phyloP scores from a whole-genome alignment of 2,797 vertebrate species.

The Pteronotus mesoamericanus region DNA sequence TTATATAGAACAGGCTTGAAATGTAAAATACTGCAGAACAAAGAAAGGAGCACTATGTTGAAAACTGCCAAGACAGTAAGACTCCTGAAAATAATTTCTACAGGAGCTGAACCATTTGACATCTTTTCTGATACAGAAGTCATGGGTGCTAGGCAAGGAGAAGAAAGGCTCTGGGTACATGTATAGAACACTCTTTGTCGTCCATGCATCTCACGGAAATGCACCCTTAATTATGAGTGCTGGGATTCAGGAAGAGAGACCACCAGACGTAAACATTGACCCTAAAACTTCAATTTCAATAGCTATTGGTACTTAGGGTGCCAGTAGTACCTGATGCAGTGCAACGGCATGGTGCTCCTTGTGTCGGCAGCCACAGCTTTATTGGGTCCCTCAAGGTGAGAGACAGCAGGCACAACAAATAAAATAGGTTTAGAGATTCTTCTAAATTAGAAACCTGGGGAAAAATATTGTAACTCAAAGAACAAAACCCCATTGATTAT shows the following conservation, averaged over 20 bases:
- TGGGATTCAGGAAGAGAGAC: neutral
- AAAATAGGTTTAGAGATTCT: neutral
- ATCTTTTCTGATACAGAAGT: neutral
- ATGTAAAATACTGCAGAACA: neutral
- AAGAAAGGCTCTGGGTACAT: neutral
- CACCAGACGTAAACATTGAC: neutral
- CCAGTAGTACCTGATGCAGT: neutral
- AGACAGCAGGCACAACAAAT: neutral
- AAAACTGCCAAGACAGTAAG: neutral
- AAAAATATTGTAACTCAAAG: neutral
- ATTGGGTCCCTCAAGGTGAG: neutral
- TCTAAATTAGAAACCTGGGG: neutral
- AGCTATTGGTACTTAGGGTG: accelerated
- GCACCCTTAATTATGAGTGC: neutral
- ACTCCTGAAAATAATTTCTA: neutral
- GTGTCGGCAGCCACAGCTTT: neutral
- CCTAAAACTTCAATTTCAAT: neutral
- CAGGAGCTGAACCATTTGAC: neutral
- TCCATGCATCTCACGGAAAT: neutral
- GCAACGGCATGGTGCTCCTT: accelerated
- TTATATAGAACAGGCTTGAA: neutral
- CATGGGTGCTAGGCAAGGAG: accelerated
- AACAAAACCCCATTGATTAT: neutral
- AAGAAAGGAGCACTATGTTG: neutral
- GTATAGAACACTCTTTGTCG: neutral